Evolutionary conservation across 2,113 vertebrate species (phyloP).

Genomic region (Pedionomus torquatus): DNA sequence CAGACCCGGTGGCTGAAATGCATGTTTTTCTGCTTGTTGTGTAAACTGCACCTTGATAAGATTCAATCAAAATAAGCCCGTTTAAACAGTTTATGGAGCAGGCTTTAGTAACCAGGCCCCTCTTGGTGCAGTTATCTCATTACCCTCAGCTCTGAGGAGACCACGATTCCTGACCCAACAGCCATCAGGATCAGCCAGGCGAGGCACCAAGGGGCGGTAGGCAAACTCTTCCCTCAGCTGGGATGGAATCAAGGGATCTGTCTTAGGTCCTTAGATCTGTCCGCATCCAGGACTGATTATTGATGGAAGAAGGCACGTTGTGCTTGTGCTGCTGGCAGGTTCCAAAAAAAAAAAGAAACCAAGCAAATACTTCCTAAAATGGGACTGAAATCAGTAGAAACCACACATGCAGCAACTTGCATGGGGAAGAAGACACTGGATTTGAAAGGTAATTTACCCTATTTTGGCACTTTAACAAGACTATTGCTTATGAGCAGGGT

Average conservation of each 20-base stretch:
- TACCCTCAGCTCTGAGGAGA: neutral
- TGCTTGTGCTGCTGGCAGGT: neutral
- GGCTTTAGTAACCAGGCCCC: neutral
- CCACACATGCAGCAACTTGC: fast-evolving
- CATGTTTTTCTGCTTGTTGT: neutral
- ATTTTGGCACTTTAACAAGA: neutral
- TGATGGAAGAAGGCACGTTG: neutral
- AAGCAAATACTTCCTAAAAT: neutral
- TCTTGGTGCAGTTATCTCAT: neutral
- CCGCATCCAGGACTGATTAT: neutral
- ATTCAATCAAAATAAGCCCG: neutral
- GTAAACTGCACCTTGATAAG: neutral
- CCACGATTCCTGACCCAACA: neutral
- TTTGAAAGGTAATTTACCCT: neutral
- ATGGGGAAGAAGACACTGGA: neutral
- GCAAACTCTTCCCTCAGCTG: neutral
- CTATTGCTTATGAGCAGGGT: neutral
- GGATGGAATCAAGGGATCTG: no score
- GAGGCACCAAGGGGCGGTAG: neutral
- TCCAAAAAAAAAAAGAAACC: neutral
- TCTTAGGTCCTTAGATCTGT: neutral
- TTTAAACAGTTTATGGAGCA: neutral
- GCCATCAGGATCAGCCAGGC: neutral
- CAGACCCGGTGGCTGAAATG: neutral
- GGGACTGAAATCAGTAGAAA: neutral